Conservation (phyloP, 2,888 invertebrate species). For the Brachynemurus nebulosus region DNA sequence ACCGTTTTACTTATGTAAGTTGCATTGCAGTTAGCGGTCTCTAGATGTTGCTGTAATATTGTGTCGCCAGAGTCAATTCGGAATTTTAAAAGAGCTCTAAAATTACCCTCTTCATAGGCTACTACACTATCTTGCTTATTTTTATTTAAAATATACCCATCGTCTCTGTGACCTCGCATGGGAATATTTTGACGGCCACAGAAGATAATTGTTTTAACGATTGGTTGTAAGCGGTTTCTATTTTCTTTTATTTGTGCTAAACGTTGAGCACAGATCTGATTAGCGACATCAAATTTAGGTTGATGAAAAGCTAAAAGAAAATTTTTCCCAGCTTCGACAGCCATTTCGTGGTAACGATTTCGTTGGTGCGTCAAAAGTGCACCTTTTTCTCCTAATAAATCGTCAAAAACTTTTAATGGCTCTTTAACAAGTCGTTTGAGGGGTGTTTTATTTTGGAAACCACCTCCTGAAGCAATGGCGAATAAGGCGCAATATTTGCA, state of each 20-base stretch:
- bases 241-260: constrained; percentile 2
- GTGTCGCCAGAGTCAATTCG: background rate
- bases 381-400: constrained; percentile 12
- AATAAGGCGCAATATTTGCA: constrained; percentile 14
- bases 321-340: constrained; percentile 12
- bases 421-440: constrained; percentile 13
- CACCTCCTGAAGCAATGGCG: background rate
- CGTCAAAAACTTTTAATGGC: constrained; percentile 14
- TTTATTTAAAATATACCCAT: background rate
- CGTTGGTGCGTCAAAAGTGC: constrained; percentile 9
- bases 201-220: constrained; percentile 1
- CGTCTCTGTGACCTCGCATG: background rate
- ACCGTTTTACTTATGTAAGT: constrained; percentile 16
- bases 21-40: background rate
- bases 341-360: constrained; percentile 12
- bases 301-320: constrained; percentile 12
- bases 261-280: constrained; percentile 3
- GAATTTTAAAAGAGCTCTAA: background rate
- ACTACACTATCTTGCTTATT: background rate
- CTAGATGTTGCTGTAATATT: background rate
- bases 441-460: background rate
- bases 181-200: background rate
- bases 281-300: background rate
- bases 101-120: background rate
- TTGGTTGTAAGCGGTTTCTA: constrained; percentile 3